Base-by-base conservation (phyloP, 2,888 invertebrate genomes). In the Carterocephalus palaemon region DNA sequence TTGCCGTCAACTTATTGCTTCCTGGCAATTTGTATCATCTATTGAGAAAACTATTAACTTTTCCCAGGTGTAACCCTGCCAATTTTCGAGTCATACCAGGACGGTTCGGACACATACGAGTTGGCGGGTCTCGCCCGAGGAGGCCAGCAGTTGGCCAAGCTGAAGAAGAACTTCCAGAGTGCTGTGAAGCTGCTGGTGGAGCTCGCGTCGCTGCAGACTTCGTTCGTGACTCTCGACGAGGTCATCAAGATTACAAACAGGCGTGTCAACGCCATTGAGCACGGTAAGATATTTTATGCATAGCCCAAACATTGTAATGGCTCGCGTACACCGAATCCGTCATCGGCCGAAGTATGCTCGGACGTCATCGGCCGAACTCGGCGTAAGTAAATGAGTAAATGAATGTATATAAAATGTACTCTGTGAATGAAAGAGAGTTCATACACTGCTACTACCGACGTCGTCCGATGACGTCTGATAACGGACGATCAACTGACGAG, bases 251-350 rank as follows among this genome's bases (percentile, higher is more conserved):
- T 98, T 54, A 99, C 99, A 15, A 99, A 99, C 80, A 91, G 99
- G 65, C 94, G 99, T 91, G 99, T 99, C 10, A 99, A 99, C 75
- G 99, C 99, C 65, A 98, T 99, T 79, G 99, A 99, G 83, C 98
- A 99, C 67, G 97, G 95, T 95, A 70, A 78, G 36, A 16, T 7
- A 12, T 12, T 83, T 54, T 13, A 7, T 12, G 6, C 5, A 28
- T 13, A 4, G n/a, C n/a, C n/a, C n/a, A n/a, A n/a, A n/a, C n/a
- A n/a, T n/a, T n/a, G n/a, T n/a, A n/a, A n/a, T n/a, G n/a, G n/a
- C n/a, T n/a, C n/a, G n/a, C n/a, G n/a, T n/a, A n/a, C n/a, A n/a
- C n/a, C n/a, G n/a, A n/a, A n/a, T n/a, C n/a, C n/a, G n/a, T n/a
- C n/a, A n/a, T n/a, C n/a, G n/a, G n/a, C n/a, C n/a, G n/a, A n/a